Conservation (phyloP, 2,888 invertebrate species). For the Lycocerus yunnanus region DNA sequence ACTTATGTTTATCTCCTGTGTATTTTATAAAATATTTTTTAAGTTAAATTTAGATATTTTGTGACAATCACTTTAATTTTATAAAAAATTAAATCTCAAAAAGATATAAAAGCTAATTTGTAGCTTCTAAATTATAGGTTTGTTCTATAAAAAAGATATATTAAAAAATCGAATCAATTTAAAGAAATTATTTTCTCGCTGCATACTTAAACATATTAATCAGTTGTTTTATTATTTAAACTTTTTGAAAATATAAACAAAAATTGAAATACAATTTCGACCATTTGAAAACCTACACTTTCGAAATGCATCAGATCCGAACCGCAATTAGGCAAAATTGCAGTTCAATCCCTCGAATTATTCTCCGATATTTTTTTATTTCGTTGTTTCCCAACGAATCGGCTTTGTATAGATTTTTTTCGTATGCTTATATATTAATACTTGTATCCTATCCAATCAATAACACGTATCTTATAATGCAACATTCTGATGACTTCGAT, state of each 20-base stretch:
- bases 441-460: not conserved
- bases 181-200: not conserved
- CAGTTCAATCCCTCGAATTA: not conserved
- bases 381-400: not conserved
- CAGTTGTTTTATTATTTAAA: not conserved
- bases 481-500: not conserved
- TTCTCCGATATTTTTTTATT: not conserved
- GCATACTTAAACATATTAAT: not conserved
- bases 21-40: not conserved
- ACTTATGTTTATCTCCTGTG: too few species aligned
- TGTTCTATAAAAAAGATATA: not conserved
- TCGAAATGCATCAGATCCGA: not conserved
- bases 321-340: not conserved
- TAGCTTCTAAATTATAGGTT: not conserved
- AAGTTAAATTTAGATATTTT: not conserved
- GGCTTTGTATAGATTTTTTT: not conserved
- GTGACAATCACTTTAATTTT: too few species aligned
- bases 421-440: not conserved
- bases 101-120: not conserved
- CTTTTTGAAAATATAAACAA: too few species aligned
- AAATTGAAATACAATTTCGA: not conserved
- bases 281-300: not conserved
- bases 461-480: not conserved
- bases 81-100: not conserved
- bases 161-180: not conserved